Evolutionary conservation across 64 coral and sea anemone genomes (phyloP).

Genomic region (Astreopora myriophthalma): DNA sequence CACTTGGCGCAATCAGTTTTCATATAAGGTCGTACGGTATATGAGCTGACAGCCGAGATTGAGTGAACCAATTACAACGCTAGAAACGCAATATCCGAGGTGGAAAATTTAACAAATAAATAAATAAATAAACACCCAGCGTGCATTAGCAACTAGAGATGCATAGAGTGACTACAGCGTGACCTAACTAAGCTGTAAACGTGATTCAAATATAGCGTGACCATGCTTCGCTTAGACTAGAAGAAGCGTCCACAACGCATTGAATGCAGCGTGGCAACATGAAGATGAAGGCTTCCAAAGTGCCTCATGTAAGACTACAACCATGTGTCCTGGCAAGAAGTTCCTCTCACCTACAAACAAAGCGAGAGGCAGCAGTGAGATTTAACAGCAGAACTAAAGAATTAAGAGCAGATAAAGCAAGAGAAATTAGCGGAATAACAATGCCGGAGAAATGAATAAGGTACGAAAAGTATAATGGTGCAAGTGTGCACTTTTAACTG

Average conservation of each 20-base stretch:
- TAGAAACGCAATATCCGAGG: too few relatives aligned
- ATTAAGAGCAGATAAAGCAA: neutral
- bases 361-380: conserved; percentile 10
- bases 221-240: too few relatives aligned
- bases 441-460: neutral
- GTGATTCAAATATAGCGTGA: neutral
- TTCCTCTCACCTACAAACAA: conserved; percentile 23
- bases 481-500: neutral
- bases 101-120: too few relatives aligned
- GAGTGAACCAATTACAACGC: too few relatives aligned
- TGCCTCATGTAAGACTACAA: neutral
- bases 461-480: neutral
- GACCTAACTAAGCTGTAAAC: neutral
- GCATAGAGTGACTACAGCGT: too few relatives aligned
- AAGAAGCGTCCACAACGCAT: neutral
- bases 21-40: too few relatives aligned
- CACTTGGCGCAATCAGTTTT: too few relatives aligned
- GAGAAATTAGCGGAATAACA: neutral
- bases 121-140: neutral
- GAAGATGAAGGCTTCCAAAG: neutral
- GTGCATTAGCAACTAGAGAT: neutral
- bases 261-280: neutral
- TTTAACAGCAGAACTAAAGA: neutral
- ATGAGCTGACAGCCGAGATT: too few relatives aligned
- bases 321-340: neutral